These are phyloP conservation scores for Epizoanthus illoricatus DNA, from an alignment of 92 coral and sea anemone genomes.

Conservation along the genomic window DNA sequence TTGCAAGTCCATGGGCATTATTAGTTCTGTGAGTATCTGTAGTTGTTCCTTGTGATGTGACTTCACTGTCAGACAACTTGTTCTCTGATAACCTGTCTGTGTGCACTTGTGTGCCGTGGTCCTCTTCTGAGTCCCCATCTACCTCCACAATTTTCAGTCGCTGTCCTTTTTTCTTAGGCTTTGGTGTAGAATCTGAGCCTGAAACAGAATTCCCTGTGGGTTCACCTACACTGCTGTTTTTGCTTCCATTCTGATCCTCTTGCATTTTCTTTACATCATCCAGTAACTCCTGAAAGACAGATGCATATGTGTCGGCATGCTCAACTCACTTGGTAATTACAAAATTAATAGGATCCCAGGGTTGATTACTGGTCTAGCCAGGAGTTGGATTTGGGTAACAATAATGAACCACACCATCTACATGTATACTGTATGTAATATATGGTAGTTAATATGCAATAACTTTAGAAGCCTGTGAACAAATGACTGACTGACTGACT, in stretches of 20 bases:
- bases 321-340: no score
- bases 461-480: no score
- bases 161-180: conserved; percentile 73
- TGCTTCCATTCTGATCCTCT: conserved; percentile 34
- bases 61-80: not conserved
- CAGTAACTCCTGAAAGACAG: conserved; percentile 56
- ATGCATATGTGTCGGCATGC: no score
- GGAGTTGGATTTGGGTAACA: no score
- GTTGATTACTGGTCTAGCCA: not conserved
- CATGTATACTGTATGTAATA: no score
- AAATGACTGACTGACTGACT: no score
- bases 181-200: not conserved
- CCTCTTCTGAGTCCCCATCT: conserved; percentile 55
- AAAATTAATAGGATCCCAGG: no score
- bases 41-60: not conserved
- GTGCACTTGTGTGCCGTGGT: not conserved
- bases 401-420: no score
- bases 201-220: not conserved
- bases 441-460: no score
- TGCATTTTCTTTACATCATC: conserved; percentile 48
- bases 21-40: not conserved
- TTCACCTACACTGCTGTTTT: not conserved
- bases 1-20: not conserved
- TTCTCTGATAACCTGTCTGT: not conserved
- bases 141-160: conserved; percentile 86